phyloP scores from a whole-genome alignment of 2,797 vertebrate genomes.

The Gadopsis marmoratus region DNA sequence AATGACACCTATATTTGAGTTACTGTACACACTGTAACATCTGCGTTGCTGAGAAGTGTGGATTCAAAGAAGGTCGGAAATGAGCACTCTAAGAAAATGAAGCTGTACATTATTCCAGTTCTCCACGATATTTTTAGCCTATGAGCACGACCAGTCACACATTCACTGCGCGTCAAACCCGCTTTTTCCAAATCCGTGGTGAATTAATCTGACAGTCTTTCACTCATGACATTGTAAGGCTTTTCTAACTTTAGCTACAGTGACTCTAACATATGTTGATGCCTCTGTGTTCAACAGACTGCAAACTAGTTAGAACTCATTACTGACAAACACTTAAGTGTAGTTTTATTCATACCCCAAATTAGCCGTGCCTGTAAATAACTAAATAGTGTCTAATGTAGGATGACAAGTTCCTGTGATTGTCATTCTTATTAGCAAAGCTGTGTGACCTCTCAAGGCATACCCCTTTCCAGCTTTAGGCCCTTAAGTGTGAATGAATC shows the following conservation, averaged over 20 bases:
- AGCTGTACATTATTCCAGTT: no score
- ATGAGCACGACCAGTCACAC: neutral
- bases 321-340: neutral
- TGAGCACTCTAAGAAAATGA: neutral
- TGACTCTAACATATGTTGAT: neutral
- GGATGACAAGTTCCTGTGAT: neutral
- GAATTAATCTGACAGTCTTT: neutral
- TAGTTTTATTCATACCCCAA: conserved; percentile 13
- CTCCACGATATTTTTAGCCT: no score
- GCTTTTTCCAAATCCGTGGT: neutral
- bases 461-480: neutral
- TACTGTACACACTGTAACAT: neutral
- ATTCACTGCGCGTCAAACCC: neutral
- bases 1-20: neutral
- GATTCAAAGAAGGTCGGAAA: neutral
- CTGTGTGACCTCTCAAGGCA: neutral
- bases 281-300: conserved; percentile 14
- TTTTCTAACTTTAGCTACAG: neutral
- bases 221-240: neutral
- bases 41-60: neutral
- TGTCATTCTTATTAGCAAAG: neutral
- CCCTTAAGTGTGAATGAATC: neutral
- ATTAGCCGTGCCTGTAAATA: neutral
- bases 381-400: conserved; percentile 7
- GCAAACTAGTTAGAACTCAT: conserved; percentile 20